Evolutionary conservation across 2,888 invertebrate species (phyloP).

Genomic region (Gandaritis pyraliata): DNA sequence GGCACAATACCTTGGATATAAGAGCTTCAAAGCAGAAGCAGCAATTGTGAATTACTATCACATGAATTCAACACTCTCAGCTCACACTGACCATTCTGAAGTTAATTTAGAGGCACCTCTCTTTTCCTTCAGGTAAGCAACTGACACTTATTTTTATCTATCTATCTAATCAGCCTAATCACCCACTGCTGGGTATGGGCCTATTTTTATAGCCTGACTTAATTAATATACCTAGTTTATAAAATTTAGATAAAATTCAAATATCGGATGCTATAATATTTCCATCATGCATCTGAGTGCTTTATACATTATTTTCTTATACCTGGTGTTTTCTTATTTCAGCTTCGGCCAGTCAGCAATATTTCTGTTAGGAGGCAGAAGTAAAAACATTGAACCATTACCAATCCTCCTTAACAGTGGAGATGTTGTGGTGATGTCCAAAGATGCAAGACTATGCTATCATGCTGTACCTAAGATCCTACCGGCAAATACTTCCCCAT

Average conservation of each 20-base stretch:
- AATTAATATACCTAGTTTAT: too few relatives aligned
- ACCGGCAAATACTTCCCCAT: slow-evolving; percentile 72
- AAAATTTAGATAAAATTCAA: too few relatives aligned
- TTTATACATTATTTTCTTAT: too few relatives aligned
- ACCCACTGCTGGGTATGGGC: too few relatives aligned
- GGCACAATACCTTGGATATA: slow-evolving; percentile 83
- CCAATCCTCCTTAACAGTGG: slow-evolving; percentile 93
- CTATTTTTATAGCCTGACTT: too few relatives aligned
- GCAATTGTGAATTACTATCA: slow-evolving; percentile 99
- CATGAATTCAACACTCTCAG: slow-evolving; percentile 95
- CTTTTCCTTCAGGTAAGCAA: slow-evolving; percentile 91
- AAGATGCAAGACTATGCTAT: slow-evolving; percentile 92
- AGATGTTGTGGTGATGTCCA: slow-evolving; percentile 96
- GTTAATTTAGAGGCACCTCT: slow-evolving; percentile 93
- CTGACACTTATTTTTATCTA: too few relatives aligned
- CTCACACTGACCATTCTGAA: slow-evolving; percentile 98
- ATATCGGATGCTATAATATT: too few relatives aligned
- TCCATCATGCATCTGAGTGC: too few relatives aligned
- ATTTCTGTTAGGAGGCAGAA: slow-evolving; percentile 94
- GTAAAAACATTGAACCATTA: slow-evolving; percentile 86
- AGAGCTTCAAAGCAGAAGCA: slow-evolving; percentile 91
- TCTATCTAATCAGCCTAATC: too few relatives aligned
- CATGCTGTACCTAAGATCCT: slow-evolving; percentile 97
- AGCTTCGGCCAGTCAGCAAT: slow-evolving; percentile 98
- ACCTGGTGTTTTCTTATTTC: slow-evolving; percentile 49